phyloP scores from a whole-genome alignment of 1,140 invertebrate species.

The Eurosta solidaginis region DNA sequence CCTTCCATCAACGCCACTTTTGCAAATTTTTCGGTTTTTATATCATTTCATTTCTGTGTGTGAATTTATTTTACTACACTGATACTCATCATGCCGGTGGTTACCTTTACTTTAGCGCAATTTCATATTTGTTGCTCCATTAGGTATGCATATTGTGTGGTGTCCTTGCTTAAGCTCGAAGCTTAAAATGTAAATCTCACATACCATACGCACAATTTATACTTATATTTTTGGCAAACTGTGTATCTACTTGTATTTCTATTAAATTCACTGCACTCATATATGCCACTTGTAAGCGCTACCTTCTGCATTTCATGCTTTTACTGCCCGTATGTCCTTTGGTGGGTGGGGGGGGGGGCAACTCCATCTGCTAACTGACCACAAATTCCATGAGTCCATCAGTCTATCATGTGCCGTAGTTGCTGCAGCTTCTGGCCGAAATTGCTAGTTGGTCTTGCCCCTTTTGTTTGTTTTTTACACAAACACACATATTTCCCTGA shows the following conservation, averaged over 20 bases:
- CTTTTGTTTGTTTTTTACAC: no score
- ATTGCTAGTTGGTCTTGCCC: no score
- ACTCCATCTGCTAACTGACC: not conserved
- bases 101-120: not conserved
- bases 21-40: no score
- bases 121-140: not conserved
- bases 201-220: not conserved
- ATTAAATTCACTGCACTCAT: not conserved
- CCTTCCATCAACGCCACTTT: no score
- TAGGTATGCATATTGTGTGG: not conserved
- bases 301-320: not conserved
- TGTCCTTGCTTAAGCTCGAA: not conserved
- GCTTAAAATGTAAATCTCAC: not conserved
- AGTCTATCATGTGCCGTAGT: not conserved
- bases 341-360: not conserved
- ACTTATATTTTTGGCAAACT: not conserved
- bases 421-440: no score
- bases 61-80: no score
- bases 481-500: no score
- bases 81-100: not conserved
- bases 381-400: slow-evolving; percentile 7
- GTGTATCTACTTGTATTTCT: no score
- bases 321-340: no score
- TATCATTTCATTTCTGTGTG: not conserved
- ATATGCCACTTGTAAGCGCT: no score